These are phyloP conservation scores for Leucophenga maculata DNA, from an alignment of 2,888 invertebrate species.

Conservation along the genomic window DNA sequence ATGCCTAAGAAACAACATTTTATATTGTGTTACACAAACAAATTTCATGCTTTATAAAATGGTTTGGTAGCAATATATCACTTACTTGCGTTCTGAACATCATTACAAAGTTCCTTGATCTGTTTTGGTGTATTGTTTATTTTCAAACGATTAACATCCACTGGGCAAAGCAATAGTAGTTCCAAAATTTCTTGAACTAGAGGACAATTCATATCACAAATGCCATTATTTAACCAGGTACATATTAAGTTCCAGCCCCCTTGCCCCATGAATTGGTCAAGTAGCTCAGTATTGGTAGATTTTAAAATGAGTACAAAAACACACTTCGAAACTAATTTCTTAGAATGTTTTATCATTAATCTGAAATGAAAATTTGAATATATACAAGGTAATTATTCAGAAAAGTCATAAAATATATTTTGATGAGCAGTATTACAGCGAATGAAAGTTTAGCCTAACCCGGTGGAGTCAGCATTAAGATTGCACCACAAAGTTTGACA, in stretches of 20 bases:
- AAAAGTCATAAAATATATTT: too few relatives aligned
- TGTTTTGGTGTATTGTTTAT: slow-evolving; percentile 93
- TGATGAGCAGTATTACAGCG: too few relatives aligned
- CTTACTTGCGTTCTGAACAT: slow-evolving; percentile 86
- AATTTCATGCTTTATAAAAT: background rate
- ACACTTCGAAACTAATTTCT: slow-evolving; percentile 95
- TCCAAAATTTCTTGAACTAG: slow-evolving; percentile 89
- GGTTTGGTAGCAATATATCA: background rate
- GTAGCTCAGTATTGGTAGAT: slow-evolving; percentile 85
- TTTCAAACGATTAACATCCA: slow-evolving; percentile 91
- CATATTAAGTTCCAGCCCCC: slow-evolving; percentile 95
- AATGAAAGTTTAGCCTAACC: slow-evolving; percentile 12
- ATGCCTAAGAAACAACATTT: slow-evolving; percentile 77
- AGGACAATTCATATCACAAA: slow-evolving; percentile 87
- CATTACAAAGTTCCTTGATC: slow-evolving; percentile 89
- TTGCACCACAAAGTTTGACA: background rate
- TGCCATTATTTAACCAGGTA: slow-evolving; percentile 91
- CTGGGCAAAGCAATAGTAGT: slow-evolving; percentile 88
- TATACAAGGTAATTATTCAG: background rate
- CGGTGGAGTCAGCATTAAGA: too few relatives aligned
- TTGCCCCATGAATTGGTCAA: slow-evolving; percentile 90
- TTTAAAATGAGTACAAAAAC: slow-evolving; percentile 94
- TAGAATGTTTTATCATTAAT: slow-evolving; percentile 95
- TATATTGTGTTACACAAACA: slow-evolving; percentile 25
- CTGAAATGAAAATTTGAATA: slow-evolving; percentile 75